Evolutionary conservation across 2,888 invertebrate genomes (phyloP).

Genomic region (Petrolisthes cinctipes): DNA sequence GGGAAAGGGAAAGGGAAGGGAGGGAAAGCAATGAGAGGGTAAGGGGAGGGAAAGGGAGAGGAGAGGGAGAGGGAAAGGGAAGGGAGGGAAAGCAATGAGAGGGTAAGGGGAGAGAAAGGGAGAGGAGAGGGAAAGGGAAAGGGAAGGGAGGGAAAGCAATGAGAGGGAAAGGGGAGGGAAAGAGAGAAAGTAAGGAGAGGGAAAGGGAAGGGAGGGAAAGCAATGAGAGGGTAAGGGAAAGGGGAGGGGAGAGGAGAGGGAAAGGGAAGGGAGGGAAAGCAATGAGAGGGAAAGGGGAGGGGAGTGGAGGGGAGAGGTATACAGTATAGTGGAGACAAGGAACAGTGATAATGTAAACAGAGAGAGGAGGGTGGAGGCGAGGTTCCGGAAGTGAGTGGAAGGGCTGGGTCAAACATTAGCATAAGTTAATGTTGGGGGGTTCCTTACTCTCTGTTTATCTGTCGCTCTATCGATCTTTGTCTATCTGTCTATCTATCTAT

Average conservation of each 20-base stretch:
- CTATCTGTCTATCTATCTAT: too few species aligned
- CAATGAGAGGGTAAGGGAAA: constrained; percentile 27
- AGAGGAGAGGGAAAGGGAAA: not conserved
- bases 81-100: not conserved
- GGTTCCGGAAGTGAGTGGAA: too few species aligned
- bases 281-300: constrained; percentile 30
- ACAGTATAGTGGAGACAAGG: not conserved
- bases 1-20: not conserved
- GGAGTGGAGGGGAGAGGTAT: constrained; percentile 16
- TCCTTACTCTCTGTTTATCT: not conserved
- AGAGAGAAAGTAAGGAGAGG: not conserved
- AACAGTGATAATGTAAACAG: too few species aligned
- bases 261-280: constrained; percentile 19
- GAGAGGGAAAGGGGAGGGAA: not conserved
- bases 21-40: too few species aligned
- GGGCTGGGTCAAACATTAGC: too few species aligned
- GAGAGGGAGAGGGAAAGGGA: not conserved
- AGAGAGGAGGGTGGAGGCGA: not conserved
- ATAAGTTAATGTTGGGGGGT: too few species aligned
- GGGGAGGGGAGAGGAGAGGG: not conserved
- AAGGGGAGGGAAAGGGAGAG: not conserved
- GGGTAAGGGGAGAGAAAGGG: too few species aligned
- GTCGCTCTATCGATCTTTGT: constrained; percentile 4
- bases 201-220: not conserved
- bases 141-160: not conserved